Evolutionary conservation across 2,113 vertebrate genomes (phyloP), one percentile per base, ranked within the genome.

Genomic region (Brienomyrus longianalis): DNA sequence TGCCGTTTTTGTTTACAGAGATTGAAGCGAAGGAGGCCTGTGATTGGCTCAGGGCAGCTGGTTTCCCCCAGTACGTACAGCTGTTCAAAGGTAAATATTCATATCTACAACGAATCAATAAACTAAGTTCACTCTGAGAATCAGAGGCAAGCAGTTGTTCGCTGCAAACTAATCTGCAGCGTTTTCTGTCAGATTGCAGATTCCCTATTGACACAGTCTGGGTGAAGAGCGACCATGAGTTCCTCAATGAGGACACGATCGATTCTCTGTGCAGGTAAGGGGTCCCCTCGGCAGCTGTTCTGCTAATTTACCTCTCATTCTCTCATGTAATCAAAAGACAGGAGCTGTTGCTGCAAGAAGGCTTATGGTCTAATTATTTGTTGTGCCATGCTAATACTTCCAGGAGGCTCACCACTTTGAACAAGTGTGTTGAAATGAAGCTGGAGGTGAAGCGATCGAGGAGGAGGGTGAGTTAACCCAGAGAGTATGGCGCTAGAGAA

Each of bases 1-100:
- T 19, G 70, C 70, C 35, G 5, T 19, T 80, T 80, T 86, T 86
- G 62, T 54, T 94, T 92, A 1, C 94, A 99, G 98, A 98, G 95
- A 96, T 96, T 88, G 97, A 99, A 96, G 97, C 97, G 91, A 97
- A 95, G 92, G 97, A 97, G 95, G 97, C 97, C 90, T 98, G 97
- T 31, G 95, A 97, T 92, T 98, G 98, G 97, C 96, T 98, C 92
- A 94, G 91, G 92, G 97, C 96, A 0, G 97, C 97, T 27, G 98
- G 97, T 87, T 98, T 98, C 77, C 97, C 97, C 90, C 97, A 98
- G 92, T 99, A 98, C 89, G 97, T 94, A 88, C 98, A 98, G 91
- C 93, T 98, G 35, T 98, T 97, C 93, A 96, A 96, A 96, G 97
- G 98, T 98, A 97, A 96, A 93, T 89, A 92, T 83, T 80, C 52